phyloP scores from a whole-genome alignment of 1,140 invertebrate genomes.

The Arion vulgaris region DNA sequence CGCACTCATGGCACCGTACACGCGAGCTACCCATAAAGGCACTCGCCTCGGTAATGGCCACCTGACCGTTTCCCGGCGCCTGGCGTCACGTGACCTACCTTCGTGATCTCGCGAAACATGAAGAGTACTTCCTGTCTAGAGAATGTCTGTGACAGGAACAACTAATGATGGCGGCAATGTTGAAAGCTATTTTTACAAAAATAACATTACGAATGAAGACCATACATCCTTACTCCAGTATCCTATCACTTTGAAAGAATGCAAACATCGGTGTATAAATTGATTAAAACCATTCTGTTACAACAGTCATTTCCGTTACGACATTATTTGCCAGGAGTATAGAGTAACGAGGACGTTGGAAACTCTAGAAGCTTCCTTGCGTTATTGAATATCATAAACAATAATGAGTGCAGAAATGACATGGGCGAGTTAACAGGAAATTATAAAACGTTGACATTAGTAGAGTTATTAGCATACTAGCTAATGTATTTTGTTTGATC shows the following conservation, averaged over 20 bases:
- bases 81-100: constrained; percentile 35
- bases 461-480: too few species aligned
- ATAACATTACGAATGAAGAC: not conserved
- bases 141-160: constrained; percentile 2
- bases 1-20: constrained; percentile 17
- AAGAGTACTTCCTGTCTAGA: constrained; percentile 28
- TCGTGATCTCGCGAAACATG: constrained; percentile 32
- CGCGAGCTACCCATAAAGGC: constrained; percentile 31
- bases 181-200: not conserved
- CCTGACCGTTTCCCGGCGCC: constrained; percentile 28
- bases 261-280: not conserved
- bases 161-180: not conserved
- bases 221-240: not conserved
- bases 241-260: constrained; percentile 7
- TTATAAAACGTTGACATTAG: too few species aligned
- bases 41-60: constrained; percentile 29
- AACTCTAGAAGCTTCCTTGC: not conserved
- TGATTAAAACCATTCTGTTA: constrained; percentile 2
- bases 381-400: not conserved
- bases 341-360: not conserved
- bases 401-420: too few species aligned
- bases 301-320: constrained; percentile 11
- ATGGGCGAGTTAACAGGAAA: too few species aligned
- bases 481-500: too few species aligned
- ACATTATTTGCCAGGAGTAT: not conserved